These are phyloP conservation scores for Rutilus rutilus DNA, from an alignment of 2,113 vertebrate species.

Conservation along the genomic window DNA sequence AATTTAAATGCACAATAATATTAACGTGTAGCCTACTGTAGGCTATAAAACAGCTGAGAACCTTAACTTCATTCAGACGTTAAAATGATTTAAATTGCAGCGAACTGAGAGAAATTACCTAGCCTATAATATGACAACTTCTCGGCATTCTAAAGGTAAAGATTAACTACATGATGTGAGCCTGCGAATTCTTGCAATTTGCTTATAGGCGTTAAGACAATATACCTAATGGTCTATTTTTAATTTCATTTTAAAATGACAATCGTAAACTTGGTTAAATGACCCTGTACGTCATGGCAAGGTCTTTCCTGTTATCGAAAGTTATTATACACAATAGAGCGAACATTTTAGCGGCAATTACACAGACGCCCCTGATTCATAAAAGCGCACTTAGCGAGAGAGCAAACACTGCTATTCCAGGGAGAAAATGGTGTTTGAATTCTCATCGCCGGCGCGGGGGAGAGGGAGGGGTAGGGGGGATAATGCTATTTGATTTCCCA, in stretches of 20 bases:
- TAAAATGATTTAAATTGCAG: conserved; percentile 24
- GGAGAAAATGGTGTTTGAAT: conserved; percentile 91
- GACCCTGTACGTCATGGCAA: conserved; percentile 63
- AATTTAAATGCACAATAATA: neutral
- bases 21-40: neutral
- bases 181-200: conserved; percentile 18
- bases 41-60: neutral
- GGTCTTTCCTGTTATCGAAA: conserved; percentile 79
- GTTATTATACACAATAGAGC: conserved; percentile 79
- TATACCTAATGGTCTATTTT: conserved; percentile 53
- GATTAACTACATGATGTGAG: conserved; percentile 27
- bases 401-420: conserved; percentile 91
- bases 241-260: conserved; percentile 66
- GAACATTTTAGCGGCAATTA: conserved; percentile 91
- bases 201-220: conserved; percentile 34
- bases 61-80: neutral
- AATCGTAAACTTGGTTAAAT: conserved; percentile 75
- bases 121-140: neutral
- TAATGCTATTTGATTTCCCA: conserved; percentile 99
- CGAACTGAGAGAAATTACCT: conserved; percentile 1
- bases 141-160: conserved; percentile 27
- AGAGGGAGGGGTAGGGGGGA: conserved; percentile 68
- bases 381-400: conserved; percentile 95
- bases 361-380: conserved; percentile 88
- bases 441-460: conserved; percentile 79